These are phyloP conservation scores for Felis chaus DNA, from an alignment of 2,113 vertebrate genomes.

Conservation along the genomic window DNA sequence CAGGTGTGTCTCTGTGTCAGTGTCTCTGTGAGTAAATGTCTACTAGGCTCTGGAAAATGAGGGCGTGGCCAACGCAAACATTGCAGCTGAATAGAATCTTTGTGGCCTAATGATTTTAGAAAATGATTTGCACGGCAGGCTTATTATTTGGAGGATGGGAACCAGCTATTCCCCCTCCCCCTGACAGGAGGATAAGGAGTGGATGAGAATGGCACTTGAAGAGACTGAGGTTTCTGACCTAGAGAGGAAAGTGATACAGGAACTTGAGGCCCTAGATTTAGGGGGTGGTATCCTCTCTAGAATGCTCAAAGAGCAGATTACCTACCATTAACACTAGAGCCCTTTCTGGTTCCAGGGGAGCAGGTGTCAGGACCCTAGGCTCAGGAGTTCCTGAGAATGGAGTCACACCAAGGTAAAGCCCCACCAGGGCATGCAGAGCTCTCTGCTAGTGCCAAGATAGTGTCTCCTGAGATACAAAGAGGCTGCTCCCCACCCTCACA, in stretches of 20 bases:
- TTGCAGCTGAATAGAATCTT: conserved; percentile 75
- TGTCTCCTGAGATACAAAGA: background rate
- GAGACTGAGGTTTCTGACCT: conserved; percentile 39
- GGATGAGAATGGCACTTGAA: conserved; percentile 3
- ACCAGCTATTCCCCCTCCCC: conserved; percentile 69
- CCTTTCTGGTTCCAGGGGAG: background rate
- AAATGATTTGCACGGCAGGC: conserved; percentile 66
- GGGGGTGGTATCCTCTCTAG: background rate
- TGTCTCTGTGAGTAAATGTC: conserved; percentile 58
- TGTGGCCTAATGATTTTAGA: conserved; percentile 77
- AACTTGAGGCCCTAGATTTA: background rate
- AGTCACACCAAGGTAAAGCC: background rate
- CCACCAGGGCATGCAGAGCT: background rate
- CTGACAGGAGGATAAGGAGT: conserved; percentile 61
- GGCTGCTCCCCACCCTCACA: background rate
- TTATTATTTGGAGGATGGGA: conserved; percentile 75
- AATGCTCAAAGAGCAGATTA: background rate
- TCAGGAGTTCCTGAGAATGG: background rate
- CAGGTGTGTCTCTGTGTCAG: background rate
- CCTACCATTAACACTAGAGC: background rate
- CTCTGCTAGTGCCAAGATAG: background rate
- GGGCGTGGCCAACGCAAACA: conserved; percentile 63
- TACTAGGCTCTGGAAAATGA: conserved; percentile 66
- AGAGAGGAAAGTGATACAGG: background rate
- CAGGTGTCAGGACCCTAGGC: background rate